phyloP scores from a whole-genome alignment of 2,113 vertebrate genomes.

The Xenus cinereus region DNA sequence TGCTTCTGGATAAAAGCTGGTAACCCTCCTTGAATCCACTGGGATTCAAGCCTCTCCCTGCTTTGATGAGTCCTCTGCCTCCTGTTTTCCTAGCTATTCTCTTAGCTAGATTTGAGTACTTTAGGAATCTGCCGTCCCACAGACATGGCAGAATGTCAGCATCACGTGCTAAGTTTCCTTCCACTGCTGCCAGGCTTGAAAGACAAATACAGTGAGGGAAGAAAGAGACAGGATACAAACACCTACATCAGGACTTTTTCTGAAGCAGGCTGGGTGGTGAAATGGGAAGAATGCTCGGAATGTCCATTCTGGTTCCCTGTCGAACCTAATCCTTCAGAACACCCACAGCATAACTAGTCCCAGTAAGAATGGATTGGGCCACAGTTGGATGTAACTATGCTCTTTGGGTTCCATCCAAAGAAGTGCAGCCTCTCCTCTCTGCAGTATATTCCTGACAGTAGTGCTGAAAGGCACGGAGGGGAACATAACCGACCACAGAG shows the following conservation, averaged over 20 bases:
- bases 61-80: not conserved
- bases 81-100: slow-evolving; percentile 24
- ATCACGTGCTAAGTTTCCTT: slow-evolving; percentile 67
- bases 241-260: slow-evolving; percentile 61
- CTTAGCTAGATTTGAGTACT: slow-evolving; percentile 9
- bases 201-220: slow-evolving; percentile 57
- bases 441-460: not conserved
- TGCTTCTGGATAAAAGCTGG: not conserved
- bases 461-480: not conserved
- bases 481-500: not conserved
- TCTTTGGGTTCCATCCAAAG: not conserved
- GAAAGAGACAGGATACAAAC: slow-evolving; percentile 63
- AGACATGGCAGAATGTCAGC: slow-evolving; percentile 42
- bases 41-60: not conserved
- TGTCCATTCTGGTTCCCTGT: slow-evolving; percentile 49
- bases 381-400: not conserved
- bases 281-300: slow-evolving; percentile 53
- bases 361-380: not conserved
- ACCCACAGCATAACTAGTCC: slow-evolving; percentile 52
- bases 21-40: not conserved
- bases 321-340: slow-evolving; percentile 37
- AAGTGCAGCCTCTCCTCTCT: not conserved
- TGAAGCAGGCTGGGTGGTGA: slow-evolving; percentile 61
- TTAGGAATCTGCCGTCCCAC: slow-evolving; percentile 15
- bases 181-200: slow-evolving; percentile 63